phyloP scores from a whole-genome alignment of 1,140 invertebrate species.

The Temnothorax curvispinosus region DNA sequence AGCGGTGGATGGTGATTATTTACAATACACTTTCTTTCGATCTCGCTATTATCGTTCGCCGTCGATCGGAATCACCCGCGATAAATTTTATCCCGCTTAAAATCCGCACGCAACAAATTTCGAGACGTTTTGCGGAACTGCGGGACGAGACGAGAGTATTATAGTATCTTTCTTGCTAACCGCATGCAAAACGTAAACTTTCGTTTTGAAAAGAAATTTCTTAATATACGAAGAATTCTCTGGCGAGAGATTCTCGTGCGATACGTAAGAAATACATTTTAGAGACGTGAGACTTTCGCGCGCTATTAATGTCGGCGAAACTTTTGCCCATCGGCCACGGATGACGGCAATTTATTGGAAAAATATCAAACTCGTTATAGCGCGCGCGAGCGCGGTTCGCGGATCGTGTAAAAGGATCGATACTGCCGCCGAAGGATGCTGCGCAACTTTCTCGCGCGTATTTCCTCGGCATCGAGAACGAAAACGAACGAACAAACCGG shows the following conservation, averaged over 20 bases:
- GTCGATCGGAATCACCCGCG: background rate
- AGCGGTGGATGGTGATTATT: background rate
- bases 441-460: slow-evolving; percentile 23
- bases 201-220: background rate
- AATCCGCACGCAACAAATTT: background rate
- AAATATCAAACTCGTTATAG: background rate
- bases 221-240: background rate
- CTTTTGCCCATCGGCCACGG: background rate
- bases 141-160: background rate
- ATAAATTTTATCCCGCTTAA: background rate
- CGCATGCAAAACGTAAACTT: background rate
- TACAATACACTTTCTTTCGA: background rate
- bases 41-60: background rate
- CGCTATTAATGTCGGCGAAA: background rate
- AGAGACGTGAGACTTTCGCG: background rate
- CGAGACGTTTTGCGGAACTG: background rate
- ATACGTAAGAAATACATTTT: background rate
- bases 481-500: background rate
- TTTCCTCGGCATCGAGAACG: slow-evolving; percentile 22
- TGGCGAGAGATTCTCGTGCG: background rate
- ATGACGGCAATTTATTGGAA: slow-evolving; percentile 8
- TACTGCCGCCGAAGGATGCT: background rate
- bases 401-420: background rate
- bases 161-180: background rate
- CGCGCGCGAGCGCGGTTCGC: background rate